Base-by-base conservation (phyloP, 1,140 invertebrate species). In the Sesamia nonagrioides region DNA sequence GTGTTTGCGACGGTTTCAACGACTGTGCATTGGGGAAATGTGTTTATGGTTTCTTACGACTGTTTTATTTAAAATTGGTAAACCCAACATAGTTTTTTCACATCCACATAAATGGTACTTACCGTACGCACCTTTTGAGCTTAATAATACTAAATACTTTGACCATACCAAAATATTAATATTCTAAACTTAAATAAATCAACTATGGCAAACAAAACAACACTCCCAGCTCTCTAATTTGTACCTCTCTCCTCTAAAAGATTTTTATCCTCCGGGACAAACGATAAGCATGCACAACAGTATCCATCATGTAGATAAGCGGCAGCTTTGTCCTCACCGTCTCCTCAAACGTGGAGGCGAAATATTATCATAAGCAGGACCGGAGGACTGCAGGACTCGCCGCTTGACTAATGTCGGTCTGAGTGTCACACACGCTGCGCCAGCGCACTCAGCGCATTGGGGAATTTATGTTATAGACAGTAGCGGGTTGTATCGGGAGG, bases 401-500 rank as follows among this genome's bases (percentile, higher is more conserved):
- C 77, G 42, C 61, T 35, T 80, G 74, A 80, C 68, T 73, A 80
- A 80, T 80, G 79, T 63, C 45, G 66, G 52, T 72, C 48, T 66
- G 74, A 42, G 50, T 76, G 73, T 80, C 72, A 40, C 63, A 56
- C 72, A 73, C n/a, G 27, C 42, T 66, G 63, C 71, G 74, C 61
- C 74, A 80, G 42, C 21, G 74, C 69, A 80, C 40, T 73, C 13
- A 40, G 50, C 37, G 35, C 11, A 27, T 42, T 61, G n/a, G 35
- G 37, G 27, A 37, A 52, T 6, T 21, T 37, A 48, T 66, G 58
- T 66, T 11, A 54, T 0, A 18, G 35, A 48, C 17, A 33, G 15
- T 56, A 75, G 71, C 78, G 52, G 21, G 17, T 45, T 13, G 6
- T 33, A 15, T 9, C 45, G n/a, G 27, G 17, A 40, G 9, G 6